These are phyloP conservation scores for Rhyacichthys aspro DNA, from an alignment of 2,797 vertebrate species.

Conservation along the genomic window DNA sequence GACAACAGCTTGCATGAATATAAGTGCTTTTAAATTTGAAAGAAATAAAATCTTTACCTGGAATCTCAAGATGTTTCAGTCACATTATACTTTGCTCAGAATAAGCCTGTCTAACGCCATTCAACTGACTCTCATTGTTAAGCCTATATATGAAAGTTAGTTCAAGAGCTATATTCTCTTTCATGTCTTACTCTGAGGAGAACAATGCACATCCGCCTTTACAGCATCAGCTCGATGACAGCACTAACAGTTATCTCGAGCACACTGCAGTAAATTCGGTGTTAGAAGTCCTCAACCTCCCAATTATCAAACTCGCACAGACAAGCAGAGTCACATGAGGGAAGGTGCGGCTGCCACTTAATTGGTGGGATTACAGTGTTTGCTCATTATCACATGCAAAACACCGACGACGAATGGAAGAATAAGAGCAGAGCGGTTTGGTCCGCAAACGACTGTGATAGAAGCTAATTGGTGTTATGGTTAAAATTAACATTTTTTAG, in stretches of 20 bases:
- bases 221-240: constrained; percentile 13
- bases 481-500: constrained; percentile 14
- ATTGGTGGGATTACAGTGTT: constrained; percentile 85
- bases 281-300: constrained; percentile 56
- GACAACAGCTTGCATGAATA: too few species aligned
- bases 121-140: constrained; percentile 2
- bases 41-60: too few species aligned
- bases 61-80: too few species aligned
- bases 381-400: constrained; percentile 86
- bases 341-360: constrained; percentile 84
- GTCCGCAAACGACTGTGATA: constrained; percentile 39
- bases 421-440: constrained; percentile 14
- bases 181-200: constrained; percentile 7
- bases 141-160: background rate
- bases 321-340: constrained; percentile 77
- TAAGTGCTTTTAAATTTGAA: too few species aligned
- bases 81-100: too few species aligned
- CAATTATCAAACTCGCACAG: constrained; percentile 82
- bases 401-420: constrained; percentile 45
- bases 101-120: too few species aligned
- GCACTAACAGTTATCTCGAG: constrained; percentile 37
- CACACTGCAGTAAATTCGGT: constrained; percentile 41
- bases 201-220: constrained; percentile 19
- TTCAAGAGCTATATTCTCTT: constrained; percentile 15
- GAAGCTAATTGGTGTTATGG: constrained; percentile 40